Conservation (phyloP, 2,113 vertebrate genomes). For the Chiloscyllium plagiosum region DNA sequence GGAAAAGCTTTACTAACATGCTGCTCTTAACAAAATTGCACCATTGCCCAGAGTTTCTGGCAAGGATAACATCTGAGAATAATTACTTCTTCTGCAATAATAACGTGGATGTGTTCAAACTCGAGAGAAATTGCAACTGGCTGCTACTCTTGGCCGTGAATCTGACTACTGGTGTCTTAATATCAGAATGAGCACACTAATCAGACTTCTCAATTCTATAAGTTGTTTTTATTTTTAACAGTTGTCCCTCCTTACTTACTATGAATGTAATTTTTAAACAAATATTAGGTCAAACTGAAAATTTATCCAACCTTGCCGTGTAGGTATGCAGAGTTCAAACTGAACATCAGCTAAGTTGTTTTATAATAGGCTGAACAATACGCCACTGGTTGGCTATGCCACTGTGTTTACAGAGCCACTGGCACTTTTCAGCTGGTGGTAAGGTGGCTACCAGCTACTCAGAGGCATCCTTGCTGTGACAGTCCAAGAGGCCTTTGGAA, state of each 20-base stretch:
- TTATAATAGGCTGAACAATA: no score
- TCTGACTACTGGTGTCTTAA: neutral
- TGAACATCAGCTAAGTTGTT: neutral
- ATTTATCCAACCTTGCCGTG: neutral
- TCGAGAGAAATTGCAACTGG: neutral
- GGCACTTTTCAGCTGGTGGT: no score
- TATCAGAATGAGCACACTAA: neutral
- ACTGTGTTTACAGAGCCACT: neutral
- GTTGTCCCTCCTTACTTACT: neutral
- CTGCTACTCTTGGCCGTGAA: neutral
- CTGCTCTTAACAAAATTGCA: neutral
- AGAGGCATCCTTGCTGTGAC: no score
- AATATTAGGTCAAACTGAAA: neutral
- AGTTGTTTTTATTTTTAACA: neutral
- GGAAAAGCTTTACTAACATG: neutral
- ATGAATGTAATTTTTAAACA: no score
- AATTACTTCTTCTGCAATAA: neutral
- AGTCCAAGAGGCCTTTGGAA: no score
- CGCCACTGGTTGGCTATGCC: neutral
- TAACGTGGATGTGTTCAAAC: neutral
- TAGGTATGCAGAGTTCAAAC: no score
- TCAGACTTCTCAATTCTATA: neutral
- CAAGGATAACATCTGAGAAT: neutral
- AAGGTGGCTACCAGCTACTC: no score
- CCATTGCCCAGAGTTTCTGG: neutral